Conservation (phyloP, 2,888 invertebrate genomes). For the Aphrophora alni region DNA sequence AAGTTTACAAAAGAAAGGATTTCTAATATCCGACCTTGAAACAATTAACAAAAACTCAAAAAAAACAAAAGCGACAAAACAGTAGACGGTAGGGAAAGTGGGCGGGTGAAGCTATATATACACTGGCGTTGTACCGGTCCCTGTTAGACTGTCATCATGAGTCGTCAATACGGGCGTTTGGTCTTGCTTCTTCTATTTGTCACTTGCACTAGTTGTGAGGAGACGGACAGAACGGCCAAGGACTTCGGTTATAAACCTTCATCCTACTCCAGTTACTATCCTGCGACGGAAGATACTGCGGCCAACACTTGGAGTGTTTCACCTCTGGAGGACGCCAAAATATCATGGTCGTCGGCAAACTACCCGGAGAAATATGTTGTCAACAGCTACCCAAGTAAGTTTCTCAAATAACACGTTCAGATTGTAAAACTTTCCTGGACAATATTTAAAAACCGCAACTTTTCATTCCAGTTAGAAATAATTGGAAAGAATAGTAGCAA, state of each 20-base stretch:
- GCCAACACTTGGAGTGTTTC: not conserved
- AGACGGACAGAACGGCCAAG: not conserved
- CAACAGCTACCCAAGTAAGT: not conserved
- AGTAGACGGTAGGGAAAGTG: not conserved
- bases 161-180: too few species aligned
- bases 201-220: not conserved
- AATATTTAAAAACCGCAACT: too few species aligned
- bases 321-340: not conserved
- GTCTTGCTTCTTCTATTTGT: too few species aligned
- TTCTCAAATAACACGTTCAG: too few species aligned
- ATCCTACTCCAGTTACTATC: not conserved
- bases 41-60: not conserved
- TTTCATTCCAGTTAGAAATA: too few species aligned
- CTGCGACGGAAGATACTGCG: not conserved
- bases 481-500: too few species aligned
- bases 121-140: too few species aligned
- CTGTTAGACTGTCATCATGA: too few species aligned
- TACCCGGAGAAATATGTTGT: not conserved
- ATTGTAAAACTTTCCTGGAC: too few species aligned
- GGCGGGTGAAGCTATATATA: not conserved
- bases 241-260: not conserved
- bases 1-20: too few species aligned
- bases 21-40: too few species aligned
- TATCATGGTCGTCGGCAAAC: not conserved
- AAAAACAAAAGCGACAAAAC: not conserved